Conservation (phyloP, 2,797 vertebrate species). For the Eulemur rubriventer region DNA sequence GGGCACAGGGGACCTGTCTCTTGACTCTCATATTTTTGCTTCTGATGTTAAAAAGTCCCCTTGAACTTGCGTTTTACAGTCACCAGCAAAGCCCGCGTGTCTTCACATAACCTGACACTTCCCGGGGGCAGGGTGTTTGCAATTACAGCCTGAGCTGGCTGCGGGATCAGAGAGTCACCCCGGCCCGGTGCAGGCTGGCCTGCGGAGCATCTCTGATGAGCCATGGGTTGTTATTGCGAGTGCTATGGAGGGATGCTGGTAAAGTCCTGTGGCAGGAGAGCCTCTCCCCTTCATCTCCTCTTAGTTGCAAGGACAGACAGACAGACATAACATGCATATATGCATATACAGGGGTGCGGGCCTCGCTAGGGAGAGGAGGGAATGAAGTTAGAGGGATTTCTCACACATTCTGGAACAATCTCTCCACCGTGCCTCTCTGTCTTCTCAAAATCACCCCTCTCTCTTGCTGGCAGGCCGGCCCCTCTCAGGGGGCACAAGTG, state of each 20-base stretch:
- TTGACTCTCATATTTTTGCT: slow-evolving; percentile 69
- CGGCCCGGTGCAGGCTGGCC: slow-evolving; percentile 74
- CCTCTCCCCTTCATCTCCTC: slow-evolving; percentile 68
- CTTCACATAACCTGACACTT: slow-evolving; percentile 83
- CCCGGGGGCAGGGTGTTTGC: slow-evolving; percentile 72
- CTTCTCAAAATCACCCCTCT: not conserved
- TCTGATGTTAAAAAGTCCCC: slow-evolving; percentile 78
- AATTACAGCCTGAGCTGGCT: slow-evolving; percentile 81
- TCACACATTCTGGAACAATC: not conserved
- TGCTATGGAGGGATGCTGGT: slow-evolving; percentile 68
- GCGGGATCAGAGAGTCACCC: slow-evolving; percentile 76
- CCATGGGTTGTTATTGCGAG: slow-evolving; percentile 76
- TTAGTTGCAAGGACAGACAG: slow-evolving; percentile 54
- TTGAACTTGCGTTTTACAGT: slow-evolving; percentile 82
- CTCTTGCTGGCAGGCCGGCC: not conserved
- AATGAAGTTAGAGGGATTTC: not conserved
- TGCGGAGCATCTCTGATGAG: slow-evolving; percentile 82
- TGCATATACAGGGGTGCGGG: not conserved
- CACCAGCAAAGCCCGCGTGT: slow-evolving; percentile 79
- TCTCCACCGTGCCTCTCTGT: not conserved
- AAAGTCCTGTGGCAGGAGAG: slow-evolving; percentile 70
- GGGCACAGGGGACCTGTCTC: slow-evolving; percentile 57
- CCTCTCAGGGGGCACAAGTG: not conserved
- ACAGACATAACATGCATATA: not conserved
- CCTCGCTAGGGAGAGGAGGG: not conserved